Conservation (phyloP, 2,797 vertebrate genomes). For the Alauda arvensis region DNA sequence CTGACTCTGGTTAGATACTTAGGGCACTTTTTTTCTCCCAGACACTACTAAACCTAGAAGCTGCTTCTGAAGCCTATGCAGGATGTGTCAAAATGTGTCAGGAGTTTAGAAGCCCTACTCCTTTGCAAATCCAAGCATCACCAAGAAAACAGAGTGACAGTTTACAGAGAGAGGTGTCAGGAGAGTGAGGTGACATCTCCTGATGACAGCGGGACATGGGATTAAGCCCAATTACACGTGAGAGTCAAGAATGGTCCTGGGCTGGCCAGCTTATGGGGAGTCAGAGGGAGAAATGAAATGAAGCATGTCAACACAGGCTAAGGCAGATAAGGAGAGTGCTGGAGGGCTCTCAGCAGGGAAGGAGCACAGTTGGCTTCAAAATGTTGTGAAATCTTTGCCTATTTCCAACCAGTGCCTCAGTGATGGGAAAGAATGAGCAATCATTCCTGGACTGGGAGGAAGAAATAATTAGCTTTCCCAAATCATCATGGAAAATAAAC, state of each 20-base stretch:
- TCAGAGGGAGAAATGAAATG: background rate
- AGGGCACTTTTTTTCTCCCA: background rate
- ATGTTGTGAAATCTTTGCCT: conserved; percentile 11
- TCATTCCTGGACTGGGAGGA: conserved; percentile 2
- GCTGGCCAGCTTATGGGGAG: background rate
- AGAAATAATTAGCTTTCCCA: conserved; percentile 6
- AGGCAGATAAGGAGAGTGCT: background rate
- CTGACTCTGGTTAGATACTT: background rate
- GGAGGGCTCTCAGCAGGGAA: background rate
- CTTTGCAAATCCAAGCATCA: background rate
- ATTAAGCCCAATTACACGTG: background rate
- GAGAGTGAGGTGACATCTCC: background rate
- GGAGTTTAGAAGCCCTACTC: background rate
- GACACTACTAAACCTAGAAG: background rate
- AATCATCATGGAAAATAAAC: conserved; percentile 5
- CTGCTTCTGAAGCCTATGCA: background rate
- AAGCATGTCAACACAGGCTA: background rate
- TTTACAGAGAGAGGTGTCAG: background rate
- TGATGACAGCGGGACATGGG: background rate
- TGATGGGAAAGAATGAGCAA: conserved; percentile 37
- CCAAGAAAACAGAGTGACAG: background rate
- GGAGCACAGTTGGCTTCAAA: background rate
- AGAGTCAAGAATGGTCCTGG: background rate
- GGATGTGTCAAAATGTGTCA: background rate
- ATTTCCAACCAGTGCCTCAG: background rate